Evolutionary conservation across 2,113 vertebrate genomes (phyloP).

Genomic region (Microcebus murinus): DNA sequence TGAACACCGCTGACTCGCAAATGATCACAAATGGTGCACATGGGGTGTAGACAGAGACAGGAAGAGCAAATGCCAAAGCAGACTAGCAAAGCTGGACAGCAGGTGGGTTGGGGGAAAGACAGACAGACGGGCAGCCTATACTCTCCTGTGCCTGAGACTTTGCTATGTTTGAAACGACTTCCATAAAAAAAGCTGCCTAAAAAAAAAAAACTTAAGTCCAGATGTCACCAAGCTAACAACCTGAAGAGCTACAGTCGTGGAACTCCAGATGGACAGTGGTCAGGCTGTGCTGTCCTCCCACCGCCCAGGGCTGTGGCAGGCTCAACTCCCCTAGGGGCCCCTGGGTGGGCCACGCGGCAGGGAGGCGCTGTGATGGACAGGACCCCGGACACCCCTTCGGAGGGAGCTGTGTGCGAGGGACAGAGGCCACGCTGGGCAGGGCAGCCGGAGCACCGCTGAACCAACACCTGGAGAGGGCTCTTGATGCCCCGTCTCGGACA

Average conservation of each 20-base stretch:
- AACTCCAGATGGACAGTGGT: background rate
- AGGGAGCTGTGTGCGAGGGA: background rate
- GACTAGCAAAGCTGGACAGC: background rate
- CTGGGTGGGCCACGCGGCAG: accelerated
- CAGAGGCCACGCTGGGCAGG: background rate
- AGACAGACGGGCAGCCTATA: accelerated
- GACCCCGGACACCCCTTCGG: background rate
- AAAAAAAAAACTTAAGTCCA: background rate
- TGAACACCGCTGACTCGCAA: too few species aligned
- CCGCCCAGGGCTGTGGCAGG: accelerated
- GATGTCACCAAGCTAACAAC: background rate
- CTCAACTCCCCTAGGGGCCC: background rate
- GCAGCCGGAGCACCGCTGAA: background rate
- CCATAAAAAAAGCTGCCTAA: background rate
- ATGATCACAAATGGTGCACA: accelerated
- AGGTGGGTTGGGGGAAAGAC: background rate
- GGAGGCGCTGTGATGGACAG: background rate
- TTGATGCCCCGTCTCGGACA: accelerated
- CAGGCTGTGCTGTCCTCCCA: too few species aligned
- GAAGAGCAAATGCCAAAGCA: too few species aligned
- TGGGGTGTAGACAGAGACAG: background rate
- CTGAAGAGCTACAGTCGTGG: background rate
- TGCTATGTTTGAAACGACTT: background rate
- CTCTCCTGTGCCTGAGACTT: background rate
- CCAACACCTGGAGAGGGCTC: background rate